Percentiles rank a stretch among this genome's conserved stretches.
These are phyloP conservation scores for Machimus atricapillus DNA, from an alignment of 2,888 invertebrate species.

Conservation along the genomic window DNA sequence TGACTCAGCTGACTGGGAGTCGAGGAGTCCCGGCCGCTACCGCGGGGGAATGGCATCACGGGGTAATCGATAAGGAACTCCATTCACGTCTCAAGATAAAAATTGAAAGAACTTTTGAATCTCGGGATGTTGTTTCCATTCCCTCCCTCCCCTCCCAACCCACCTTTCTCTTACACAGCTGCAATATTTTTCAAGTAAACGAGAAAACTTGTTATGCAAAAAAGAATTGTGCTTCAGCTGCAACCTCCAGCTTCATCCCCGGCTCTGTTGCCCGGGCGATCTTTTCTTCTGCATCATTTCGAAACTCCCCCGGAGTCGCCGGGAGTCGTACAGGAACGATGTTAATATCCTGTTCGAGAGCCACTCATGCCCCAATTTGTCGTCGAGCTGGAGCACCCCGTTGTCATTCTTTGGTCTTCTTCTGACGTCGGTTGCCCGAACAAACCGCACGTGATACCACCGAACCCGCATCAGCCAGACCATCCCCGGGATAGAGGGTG, in stretches of 20 bases:
- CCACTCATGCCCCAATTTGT: constrained; percentile 41
- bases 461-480: neutral
- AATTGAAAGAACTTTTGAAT: constrained; percentile 29
- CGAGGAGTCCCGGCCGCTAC: neutral
- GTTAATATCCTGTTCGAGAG: constrained; percentile 45
- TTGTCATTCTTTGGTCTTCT: neutral
- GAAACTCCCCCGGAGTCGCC: neutral
- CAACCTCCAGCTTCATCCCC: neutral
- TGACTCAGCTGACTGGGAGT: neutral
- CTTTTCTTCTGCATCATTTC: neutral
- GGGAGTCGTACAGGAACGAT: constrained; percentile 33
- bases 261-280: neutral
- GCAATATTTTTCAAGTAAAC: neutral
- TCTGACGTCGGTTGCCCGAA: neutral
- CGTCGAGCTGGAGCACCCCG: neutral
- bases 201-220: constrained; percentile 26
- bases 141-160: neutral
- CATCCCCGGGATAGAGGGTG: neutral
- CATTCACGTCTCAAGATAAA: constrained; percentile 29
- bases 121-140: neutral
- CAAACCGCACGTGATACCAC: neutral
- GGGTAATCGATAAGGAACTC: constrained; percentile 27
- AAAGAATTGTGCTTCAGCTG: neutral
- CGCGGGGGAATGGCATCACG: neutral
- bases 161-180: neutral